phyloP scores from a whole-genome alignment of 2,113 vertebrate species.

The Otocyon megalotis region DNA sequence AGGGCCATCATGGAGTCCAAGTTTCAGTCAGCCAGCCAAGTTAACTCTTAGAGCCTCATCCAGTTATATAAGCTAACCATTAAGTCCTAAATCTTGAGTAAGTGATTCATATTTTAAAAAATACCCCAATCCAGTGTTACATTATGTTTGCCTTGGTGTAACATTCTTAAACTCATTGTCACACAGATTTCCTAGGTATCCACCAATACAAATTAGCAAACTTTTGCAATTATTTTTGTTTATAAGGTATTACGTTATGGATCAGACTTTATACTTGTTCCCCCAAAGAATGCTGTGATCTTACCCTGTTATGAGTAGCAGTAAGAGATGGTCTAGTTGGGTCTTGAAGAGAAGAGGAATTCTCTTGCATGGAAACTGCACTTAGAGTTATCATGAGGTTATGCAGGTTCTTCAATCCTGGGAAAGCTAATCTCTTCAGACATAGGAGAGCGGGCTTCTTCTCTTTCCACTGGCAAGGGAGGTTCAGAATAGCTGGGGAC shows the following conservation, averaged over 20 bases:
- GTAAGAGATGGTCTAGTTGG: not conserved
- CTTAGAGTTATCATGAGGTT: not conserved
- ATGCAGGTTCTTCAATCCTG: not conserved
- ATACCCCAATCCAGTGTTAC: not conserved
- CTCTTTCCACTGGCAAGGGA: not conserved
- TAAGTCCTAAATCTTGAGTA: not conserved
- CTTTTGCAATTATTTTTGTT: not conserved
- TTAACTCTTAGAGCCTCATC: not conserved
- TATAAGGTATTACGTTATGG: not conserved
- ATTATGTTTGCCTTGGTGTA: slow-evolving; percentile 28
- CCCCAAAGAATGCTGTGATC: not conserved
- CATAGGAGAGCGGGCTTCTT: not conserved
- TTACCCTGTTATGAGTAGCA: not conserved
- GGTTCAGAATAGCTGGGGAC: not conserved
- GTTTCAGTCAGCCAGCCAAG: not conserved
- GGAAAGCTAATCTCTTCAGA: not conserved
- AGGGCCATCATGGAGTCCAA: not conserved
- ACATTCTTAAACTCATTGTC: not conserved
- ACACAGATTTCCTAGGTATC: not conserved
- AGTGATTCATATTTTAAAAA: not conserved
- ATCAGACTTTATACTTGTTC: not conserved
- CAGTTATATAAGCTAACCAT: not conserved
- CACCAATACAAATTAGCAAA: not conserved
- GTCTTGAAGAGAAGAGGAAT: not conserved
- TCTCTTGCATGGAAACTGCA: not conserved